Evolutionary conservation across 2,888 invertebrate genomes (phyloP), one percentile per base, ranked within the genome.

Genomic region (Cephus sareptanus): DNA sequence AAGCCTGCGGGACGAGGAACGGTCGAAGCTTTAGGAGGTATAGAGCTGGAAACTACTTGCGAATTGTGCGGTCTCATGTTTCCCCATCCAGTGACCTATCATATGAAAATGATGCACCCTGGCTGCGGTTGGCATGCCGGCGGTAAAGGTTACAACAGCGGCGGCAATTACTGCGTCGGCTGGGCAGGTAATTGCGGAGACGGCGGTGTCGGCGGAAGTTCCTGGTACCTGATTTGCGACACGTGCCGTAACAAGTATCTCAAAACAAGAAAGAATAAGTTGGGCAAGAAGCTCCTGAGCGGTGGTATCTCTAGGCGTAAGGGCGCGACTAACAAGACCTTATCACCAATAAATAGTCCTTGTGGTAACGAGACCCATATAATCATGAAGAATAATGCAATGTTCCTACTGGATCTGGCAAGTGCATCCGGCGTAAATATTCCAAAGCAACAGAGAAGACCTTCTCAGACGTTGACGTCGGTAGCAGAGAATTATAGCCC

Each of bases 171-270:
- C 92, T 96, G 96, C 87, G 95, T 96, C 71, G 97, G 97, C 1
- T 97, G 97, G 97, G 96, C 96, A 0, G 97, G 97, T 4, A 95
- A 96, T 87, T 97, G 97, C 89, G 97, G 97, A 70, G 96, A 97
- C 87, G 97, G 97, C 3, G 97, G 97, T 35, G 94, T 95, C 56
- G 96, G 95, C 74, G 94, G 94, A 71, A 95, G 95, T 81, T 95
- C 97, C 30, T 98, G 98, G 97, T 99, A 98, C 91, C 94, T 98
- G 37, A 95, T 97, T 90, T 99, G 99, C 92, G 97, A 98, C 89
- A 93, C 94, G 73, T 99, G 99, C 89, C 95, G 98, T 12, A 97
- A 97, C 76, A 96, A 96, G 86, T 96, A 93, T 90, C 92, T 93
- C 84, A 94, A 88, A 86, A 82, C 87, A 11, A 78, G 87, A 1